phyloP scores from a whole-genome alignment of 2,113 vertebrate species.

The Ploceus nigricollis region DNA sequence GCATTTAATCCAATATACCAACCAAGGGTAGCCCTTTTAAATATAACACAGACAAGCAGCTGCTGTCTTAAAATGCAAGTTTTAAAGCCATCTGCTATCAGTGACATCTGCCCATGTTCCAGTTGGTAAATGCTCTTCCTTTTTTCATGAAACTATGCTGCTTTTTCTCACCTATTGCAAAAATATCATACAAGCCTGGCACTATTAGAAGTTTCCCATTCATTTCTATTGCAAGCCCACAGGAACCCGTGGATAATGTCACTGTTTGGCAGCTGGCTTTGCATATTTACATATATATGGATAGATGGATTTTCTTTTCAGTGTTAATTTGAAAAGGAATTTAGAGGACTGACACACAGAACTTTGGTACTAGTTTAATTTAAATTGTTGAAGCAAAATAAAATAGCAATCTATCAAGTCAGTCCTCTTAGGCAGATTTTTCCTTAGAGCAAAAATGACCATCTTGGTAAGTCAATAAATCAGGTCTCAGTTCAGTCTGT shows the following conservation, averaged over 20 bases:
- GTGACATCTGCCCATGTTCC: neutral
- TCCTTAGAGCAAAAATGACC: neutral
- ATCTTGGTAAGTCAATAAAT: neutral
- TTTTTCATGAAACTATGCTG: neutral
- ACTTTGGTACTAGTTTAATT: conserved; percentile 1
- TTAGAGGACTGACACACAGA: neutral
- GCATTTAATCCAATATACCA: neutral
- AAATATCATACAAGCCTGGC: neutral
- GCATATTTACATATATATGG: conserved; percentile 33
- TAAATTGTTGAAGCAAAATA: conserved; percentile 16
- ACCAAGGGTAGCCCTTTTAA: neutral
- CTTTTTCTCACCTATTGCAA: conserved; percentile 39
- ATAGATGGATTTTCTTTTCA: conserved; percentile 33
- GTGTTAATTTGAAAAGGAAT: conserved; percentile 44
- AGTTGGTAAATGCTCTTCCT: conserved; percentile 2
- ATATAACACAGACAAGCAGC: neutral
- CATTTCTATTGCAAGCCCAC: neutral
- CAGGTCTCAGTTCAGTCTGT: neutral
- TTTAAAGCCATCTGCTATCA: conserved; percentile 40
- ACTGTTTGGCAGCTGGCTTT: conserved; percentile 24
- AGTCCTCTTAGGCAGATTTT: neutral
- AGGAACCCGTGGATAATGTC: neutral
- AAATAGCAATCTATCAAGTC: neutral
- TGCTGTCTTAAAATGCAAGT: neutral
- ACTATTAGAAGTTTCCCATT: conserved; percentile 6